Percentiles rank a stretch among this genome's conserved stretches.
Evolutionary conservation across 2,113 vertebrate species (phyloP).

Genomic region (Edolisoma coerulescens): DNA sequence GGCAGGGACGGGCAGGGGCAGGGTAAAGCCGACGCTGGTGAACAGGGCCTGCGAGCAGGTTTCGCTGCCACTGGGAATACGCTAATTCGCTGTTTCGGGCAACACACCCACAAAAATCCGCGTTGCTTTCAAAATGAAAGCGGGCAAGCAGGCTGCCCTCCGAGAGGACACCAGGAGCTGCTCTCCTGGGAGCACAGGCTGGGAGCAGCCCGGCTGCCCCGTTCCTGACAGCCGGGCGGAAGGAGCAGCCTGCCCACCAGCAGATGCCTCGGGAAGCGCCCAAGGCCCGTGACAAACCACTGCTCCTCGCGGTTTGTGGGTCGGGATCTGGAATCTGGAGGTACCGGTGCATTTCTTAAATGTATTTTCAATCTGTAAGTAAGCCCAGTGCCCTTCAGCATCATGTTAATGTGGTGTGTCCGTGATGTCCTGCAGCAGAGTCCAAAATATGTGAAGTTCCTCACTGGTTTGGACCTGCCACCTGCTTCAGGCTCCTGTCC

Average conservation of each 20-base stretch:
- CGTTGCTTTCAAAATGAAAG: neutral
- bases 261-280: neutral
- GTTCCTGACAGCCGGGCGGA: fast-evolving
- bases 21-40: neutral
- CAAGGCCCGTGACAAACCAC: fast-evolving
- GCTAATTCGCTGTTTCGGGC: neutral
- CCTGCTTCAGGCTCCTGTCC: neutral
- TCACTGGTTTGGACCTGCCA: neutral
- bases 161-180: fast-evolving
- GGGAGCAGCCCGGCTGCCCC: neutral
- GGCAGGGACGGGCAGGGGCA: too few species aligned
- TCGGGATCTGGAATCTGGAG: neutral
- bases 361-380: neutral
- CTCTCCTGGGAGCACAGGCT: fast-evolving
- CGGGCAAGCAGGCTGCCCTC: neutral
- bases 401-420: fast-evolving
- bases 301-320: neutral
- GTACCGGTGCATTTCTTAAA: fast-evolving
- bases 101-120: fast-evolving
- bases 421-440: too few species aligned
- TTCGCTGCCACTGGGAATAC: fast-evolving
- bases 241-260: neutral
- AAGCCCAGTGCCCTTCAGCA: neutral
- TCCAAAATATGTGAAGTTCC: neutral
- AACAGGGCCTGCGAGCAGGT: neutral